Percentiles rank a stretch among this genome's conserved stretches.
phyloP scores from a whole-genome alignment of 2,888 invertebrate genomes.

The Eugnorisma glareosa region DNA sequence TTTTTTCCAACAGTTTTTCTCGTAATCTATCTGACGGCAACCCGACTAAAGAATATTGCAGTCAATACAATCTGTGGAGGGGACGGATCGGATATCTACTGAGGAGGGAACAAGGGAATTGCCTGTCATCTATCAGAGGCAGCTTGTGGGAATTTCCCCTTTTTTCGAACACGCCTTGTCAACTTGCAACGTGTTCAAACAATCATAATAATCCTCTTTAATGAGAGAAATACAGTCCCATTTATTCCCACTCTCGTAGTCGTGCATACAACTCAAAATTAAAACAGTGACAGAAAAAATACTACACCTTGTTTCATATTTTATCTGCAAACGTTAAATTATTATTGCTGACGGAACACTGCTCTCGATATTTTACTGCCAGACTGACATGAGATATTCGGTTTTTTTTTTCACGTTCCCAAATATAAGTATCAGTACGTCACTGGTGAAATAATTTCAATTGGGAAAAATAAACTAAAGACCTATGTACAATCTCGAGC shows the following conservation, averaged over 20 bases:
- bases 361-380: not conserved
- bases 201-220: not conserved
- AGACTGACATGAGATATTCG: not conserved
- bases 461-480: not conserved
- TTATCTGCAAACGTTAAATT: conserved; percentile 2
- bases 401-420: not conserved
- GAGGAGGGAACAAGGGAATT: conserved; percentile 58
- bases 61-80: conserved; percentile 65
- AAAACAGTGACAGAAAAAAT: conserved; percentile 9
- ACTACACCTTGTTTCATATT: not conserved
- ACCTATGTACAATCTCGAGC: not conserved
- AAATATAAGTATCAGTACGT: not conserved
- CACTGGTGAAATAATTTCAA: not conserved
- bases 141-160: conserved; percentile 36
- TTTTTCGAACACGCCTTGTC: conserved; percentile 23
- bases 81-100: conserved; percentile 40
- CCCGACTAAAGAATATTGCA: conserved; percentile 58
- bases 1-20: conserved; percentile 44
- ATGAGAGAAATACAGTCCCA: not conserved
- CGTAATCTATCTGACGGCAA: conserved; percentile 60
- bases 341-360: not conserved
- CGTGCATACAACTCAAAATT: not conserved
- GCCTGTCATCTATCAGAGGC: conserved; percentile 64
- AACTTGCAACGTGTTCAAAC: conserved; percentile 19
- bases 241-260: not conserved